A percentile compares a stretch with the other conserved stretches of the same genome.
phyloP scores from a whole-genome alignment of 2,888 invertebrate genomes.

The Agrotis ipsilon region DNA sequence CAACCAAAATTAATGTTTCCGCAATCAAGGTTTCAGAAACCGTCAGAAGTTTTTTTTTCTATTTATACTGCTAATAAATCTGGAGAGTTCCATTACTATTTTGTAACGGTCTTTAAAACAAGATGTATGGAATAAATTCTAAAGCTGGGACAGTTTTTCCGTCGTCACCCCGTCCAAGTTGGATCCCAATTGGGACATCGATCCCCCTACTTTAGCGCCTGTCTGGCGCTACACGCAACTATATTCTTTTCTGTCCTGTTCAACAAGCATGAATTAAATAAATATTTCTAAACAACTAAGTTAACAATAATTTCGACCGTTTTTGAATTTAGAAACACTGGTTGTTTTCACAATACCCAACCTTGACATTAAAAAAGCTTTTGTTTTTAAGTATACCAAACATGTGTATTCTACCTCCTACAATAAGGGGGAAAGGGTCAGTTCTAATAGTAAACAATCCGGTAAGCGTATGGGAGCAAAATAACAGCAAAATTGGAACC shows the following conservation, averaged over 20 bases:
- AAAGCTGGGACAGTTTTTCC: slow-evolving; percentile 69
- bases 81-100: slow-evolving; percentile 50
- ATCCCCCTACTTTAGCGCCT: slow-evolving; percentile 78
- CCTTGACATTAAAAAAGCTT: too few species aligned
- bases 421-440: slow-evolving; percentile 17
- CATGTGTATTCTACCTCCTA: not conserved
- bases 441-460: slow-evolving; percentile 42
- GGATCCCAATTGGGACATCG: slow-evolving; percentile 82
- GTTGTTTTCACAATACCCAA: too few species aligned
- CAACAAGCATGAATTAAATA: slow-evolving; percentile 64
- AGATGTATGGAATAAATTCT: slow-evolving; percentile 63
- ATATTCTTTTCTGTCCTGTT: slow-evolving; percentile 65
- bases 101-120: slow-evolving; percentile 54
- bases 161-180: slow-evolving; percentile 75
- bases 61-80: slow-evolving; percentile 56
- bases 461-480: slow-evolving; percentile 63
- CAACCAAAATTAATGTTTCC: slow-evolving; percentile 57
- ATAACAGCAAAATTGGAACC: slow-evolving; percentile 71
- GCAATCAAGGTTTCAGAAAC: slow-evolving; percentile 48
- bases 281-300: not conserved
- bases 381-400: not conserved
- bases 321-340: not conserved
- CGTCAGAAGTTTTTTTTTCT: slow-evolving; percentile 14
- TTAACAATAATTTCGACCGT: not conserved
- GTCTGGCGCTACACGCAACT: slow-evolving; percentile 78